Evolutionary conservation across 2,113 vertebrate species (phyloP), one percentile per base, ranked within the genome.

Genomic region (Baryphthengus martii): DNA sequence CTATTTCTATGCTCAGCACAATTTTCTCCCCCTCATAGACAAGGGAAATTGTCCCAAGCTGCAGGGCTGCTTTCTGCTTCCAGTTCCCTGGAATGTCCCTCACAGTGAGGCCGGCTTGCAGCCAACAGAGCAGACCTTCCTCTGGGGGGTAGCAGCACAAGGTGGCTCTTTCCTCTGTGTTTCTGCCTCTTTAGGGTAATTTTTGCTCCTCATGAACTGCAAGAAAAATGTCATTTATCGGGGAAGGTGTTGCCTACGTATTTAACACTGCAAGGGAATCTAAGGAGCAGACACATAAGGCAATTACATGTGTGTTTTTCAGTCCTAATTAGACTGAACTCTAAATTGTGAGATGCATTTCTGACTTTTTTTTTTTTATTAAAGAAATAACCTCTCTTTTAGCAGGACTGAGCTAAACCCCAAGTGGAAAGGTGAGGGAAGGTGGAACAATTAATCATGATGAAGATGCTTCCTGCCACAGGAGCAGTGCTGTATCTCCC

Each of bases 281-380:
- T 90, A 61, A 68, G 76, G 80, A 95, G 50, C 8, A 15, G 76
- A 45, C 83, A 71, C 2, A 1, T 19, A 63, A 73, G 40, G 58
- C 93, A 96, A 90, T 92, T 67, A 67, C 50, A 33, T 59, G 56
- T 77, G 68, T 90, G 83, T 81, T 93, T 83, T 87, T 31, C 76
- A 58, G 42, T 78, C 68, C 93, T 87, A 95, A 96, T 95, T 93
- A 95, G 83, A 55, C 47, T 55, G 45, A 93, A 90, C 65, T 72
- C 68, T 83, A 23, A 85, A 90, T 37, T 92, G 80, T 67, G 47
- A 61, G 70, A 75, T 77, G 84, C 35, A 75, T 93, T 93, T 90
- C 65, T 77, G 83, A 70, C 44, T 63, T 37, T 56, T 82, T 49
- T 44, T 67, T 65, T 45, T 3, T 17, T n/a, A 61, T 75, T 85